A percentile compares a stretch with the other conserved stretches of the same genome.
These are phyloP conservation scores for Cephus pulcher DNA, from an alignment of 2,888 invertebrate genomes.

Conservation along the genomic window DNA sequence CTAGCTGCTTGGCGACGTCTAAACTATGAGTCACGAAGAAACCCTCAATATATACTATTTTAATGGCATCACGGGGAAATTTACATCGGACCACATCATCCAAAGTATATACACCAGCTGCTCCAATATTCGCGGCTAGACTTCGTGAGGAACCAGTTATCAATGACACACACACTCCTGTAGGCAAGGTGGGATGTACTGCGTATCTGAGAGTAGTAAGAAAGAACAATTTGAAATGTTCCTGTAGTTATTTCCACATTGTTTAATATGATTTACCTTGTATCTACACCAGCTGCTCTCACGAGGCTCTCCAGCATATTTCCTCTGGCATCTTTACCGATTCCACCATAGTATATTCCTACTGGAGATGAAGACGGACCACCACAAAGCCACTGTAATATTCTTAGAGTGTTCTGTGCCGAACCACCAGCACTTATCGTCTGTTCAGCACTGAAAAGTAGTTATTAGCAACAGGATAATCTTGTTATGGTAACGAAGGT, in stretches of 20 bases:
- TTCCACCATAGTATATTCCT: conserved; percentile 52
- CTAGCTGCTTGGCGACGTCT: conserved; percentile 56
- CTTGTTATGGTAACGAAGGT: not conserved
- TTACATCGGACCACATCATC: conserved; percentile 44
- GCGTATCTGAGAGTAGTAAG: conserved; percentile 50
- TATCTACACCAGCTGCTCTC: conserved; percentile 52
- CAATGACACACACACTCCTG: conserved; percentile 61
- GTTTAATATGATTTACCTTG: conserved; percentile 42
- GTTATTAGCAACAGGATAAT: not conserved
- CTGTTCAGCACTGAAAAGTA: conserved; percentile 39
- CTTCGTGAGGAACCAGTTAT: conserved; percentile 55
- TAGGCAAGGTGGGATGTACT: conserved; percentile 52
- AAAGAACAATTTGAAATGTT: not conserved
- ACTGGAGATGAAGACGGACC: conserved; percentile 35
- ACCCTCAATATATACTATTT: conserved; percentile 63
- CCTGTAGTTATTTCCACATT: not conserved
- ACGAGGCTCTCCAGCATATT: conserved; percentile 52
- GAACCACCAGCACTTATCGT: conserved; percentile 52
- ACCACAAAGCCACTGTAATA: conserved; percentile 57
- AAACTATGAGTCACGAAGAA: conserved; percentile 63
- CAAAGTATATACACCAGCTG: conserved; percentile 57
- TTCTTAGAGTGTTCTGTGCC: conserved; percentile 56
- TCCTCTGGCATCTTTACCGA: conserved; percentile 61
- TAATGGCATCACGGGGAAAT: conserved; percentile 47
- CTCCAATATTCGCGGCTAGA: conserved; percentile 62